Base-by-base conservation (phyloP, 2,113 vertebrate species). In the Cyrtonyx montezumae region DNA sequence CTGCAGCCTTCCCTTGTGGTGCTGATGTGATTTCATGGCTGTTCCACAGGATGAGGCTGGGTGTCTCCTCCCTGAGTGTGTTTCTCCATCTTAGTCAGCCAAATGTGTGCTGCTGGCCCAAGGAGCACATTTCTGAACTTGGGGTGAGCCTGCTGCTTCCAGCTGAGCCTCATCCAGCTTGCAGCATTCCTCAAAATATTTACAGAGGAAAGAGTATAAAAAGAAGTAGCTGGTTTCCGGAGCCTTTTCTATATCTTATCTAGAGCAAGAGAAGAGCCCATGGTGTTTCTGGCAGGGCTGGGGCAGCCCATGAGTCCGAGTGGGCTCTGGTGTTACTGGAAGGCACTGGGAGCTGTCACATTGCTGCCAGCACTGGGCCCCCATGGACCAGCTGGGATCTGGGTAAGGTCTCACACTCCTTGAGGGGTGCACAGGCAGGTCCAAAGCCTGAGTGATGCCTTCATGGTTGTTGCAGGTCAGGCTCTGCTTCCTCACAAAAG, bases 91-190 rank as follows among this genome's bases (percentile, higher is more conserved):
- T 4, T 58, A 66, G 70, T 51, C 68, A 59, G 77, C 61, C 12
- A 2, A 45, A 9, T 56, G 16, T 1, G 0, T 0, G 0, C 61
- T 73, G 45, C 65, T 2, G 14, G 69, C 56, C 43, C 1, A 0
- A 32, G 26, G 7, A 19, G 42, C 1, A 13, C 5, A 16, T n/a
- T 67, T 43, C 46, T 26, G 26, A 23, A 25, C 49, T 9, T 10
- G 56, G 61, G 40, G 42, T 65, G 58, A 61, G 25, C 43, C 75
- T 73, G 0, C 14, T 4, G 1, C 37, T 93, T 56, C 90, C 77
- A 86, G 73, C 80, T 84, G 73, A 86, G 55, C 69, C 79, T 46
- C 7, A 2, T 45, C 69, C 51, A 53, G 48, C 78, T 26, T n/a
- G 56, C 69, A 73, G 65, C 79, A 7, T 70, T 91, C 88, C 13